Percentiles rank a stretch among this genome's conserved stretches.
Conservation (phyloP, 2,888 invertebrate genomes). For the Acrobeloides nanus region DNA sequence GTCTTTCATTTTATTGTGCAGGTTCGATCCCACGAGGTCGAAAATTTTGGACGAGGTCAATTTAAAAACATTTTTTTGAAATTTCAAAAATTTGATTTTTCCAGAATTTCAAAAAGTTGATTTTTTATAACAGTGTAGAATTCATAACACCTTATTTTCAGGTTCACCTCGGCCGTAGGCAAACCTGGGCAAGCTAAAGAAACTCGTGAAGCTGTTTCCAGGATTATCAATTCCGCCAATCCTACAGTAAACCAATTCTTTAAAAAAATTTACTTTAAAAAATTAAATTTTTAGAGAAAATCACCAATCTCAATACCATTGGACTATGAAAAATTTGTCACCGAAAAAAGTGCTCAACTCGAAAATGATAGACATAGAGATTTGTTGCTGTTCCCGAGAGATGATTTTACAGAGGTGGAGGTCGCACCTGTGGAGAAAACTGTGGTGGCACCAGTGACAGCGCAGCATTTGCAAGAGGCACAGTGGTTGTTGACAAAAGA, state of each 20-base stretch:
- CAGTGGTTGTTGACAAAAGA: slow-evolving; percentile 42
- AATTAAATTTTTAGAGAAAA: slow-evolving; percentile 31
- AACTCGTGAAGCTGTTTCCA: slow-evolving; percentile 46
- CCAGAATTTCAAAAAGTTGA: too few species aligned
- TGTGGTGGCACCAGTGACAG: slow-evolving; percentile 28
- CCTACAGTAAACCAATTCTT: slow-evolving; percentile 26
- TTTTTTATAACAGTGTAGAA: too few species aligned
- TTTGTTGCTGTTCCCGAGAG: slow-evolving; percentile 47
- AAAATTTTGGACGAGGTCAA: too few species aligned
- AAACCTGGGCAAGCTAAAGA: slow-evolving; percentile 46
- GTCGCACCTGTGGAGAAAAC: slow-evolving; percentile 27
- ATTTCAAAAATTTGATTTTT: too few species aligned
- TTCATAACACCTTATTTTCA: too few species aligned
- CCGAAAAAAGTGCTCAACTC: slow-evolving; percentile 41
- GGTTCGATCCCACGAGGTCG: too few species aligned
- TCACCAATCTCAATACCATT: slow-evolving; percentile 41
- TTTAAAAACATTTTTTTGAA: too few species aligned
- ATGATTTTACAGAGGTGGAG: slow-evolving; percentile 42
- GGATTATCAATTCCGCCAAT: slow-evolving; percentile 38
- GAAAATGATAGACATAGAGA: slow-evolving; percentile 50
- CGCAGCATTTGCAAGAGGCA: slow-evolving; percentile 31
- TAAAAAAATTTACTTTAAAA: not conserved
- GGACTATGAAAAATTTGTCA: slow-evolving; percentile 49
- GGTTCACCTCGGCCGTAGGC: slow-evolving; percentile 49
- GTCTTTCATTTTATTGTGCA: too few species aligned